Conservation (phyloP, 2,888 invertebrate genomes). For the Helicoverpa assulta region DNA sequence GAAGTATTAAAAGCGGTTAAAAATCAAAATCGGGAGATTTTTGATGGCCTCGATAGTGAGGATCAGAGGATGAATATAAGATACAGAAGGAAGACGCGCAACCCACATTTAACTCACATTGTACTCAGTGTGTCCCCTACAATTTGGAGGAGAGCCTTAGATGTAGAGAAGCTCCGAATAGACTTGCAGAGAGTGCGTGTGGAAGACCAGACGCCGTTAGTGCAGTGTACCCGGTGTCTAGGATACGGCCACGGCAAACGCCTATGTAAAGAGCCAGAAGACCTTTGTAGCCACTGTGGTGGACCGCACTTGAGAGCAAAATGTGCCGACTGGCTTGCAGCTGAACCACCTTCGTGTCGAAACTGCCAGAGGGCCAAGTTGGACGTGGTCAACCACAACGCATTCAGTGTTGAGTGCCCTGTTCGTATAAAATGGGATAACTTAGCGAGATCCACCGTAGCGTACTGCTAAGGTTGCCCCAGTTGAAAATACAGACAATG, state of each 20-base stretch:
- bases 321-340: too few species aligned
- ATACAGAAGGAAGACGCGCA: not conserved
- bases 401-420: constrained; percentile 4
- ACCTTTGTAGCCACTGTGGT: not conserved
- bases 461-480: too few species aligned
- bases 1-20: not conserved
- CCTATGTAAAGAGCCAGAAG: not conserved
- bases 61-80: not conserved
- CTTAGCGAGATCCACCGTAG: not conserved
- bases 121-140: not conserved
- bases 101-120: not conserved
- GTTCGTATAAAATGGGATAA: not conserved
- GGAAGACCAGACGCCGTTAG: too few species aligned
- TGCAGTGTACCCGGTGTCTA: not conserved
- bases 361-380: not conserved
- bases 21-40: constrained; percentile 4
- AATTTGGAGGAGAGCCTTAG: not conserved
- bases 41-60: constrained; percentile 3
- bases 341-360: too few species aligned
- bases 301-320: not conserved
- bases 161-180: not conserved
- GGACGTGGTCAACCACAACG: not conserved
- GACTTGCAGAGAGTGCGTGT: constrained; percentile 2
- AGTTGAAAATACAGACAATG: too few species aligned
- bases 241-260: not conserved